Evolutionary conservation across 1,140 invertebrate genomes (phyloP).

Genomic region (Popillia japonica): DNA sequence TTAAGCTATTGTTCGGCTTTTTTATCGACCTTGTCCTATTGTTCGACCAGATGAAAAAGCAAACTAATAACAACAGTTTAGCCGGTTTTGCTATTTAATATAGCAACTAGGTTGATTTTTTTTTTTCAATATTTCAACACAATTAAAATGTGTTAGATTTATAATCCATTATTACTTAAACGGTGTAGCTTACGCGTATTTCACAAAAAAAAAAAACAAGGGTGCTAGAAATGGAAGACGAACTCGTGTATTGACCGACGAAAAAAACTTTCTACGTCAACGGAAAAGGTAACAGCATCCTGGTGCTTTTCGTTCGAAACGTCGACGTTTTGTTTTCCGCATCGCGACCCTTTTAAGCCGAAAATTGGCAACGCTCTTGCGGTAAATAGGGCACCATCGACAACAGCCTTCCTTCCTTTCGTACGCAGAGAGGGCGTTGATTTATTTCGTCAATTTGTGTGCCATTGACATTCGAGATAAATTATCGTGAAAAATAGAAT

Average conservation of each 20-base stretch:
- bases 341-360: not conserved
- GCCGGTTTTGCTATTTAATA: not conserved
- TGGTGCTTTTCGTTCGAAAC: not conserved
- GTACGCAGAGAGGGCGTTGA: not conserved
- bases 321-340: not conserved
- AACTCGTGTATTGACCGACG: not conserved
- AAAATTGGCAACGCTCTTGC: not conserved
- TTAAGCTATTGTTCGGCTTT: not conserved
- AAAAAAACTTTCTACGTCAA: not conserved
- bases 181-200: too few species aligned
- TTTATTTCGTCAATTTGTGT: not conserved
- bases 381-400: not conserved
- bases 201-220: too few species aligned
- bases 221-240: too few species aligned
- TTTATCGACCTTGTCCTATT: not conserved
- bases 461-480: not conserved
- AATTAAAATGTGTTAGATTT: too few species aligned
- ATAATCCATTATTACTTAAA: too few species aligned
- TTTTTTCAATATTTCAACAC: too few species aligned
- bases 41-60: not conserved
- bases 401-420: not conserved
- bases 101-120: not conserved
- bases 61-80: not conserved
- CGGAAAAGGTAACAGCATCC: not conserved
- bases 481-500: not conserved